A percentile compares a stretch with the other conserved stretches of the same genome.
These are phyloP conservation scores for Myrmecobius fasciatus DNA, from an alignment of 2,113 vertebrate species.

Conservation along the genomic window DNA sequence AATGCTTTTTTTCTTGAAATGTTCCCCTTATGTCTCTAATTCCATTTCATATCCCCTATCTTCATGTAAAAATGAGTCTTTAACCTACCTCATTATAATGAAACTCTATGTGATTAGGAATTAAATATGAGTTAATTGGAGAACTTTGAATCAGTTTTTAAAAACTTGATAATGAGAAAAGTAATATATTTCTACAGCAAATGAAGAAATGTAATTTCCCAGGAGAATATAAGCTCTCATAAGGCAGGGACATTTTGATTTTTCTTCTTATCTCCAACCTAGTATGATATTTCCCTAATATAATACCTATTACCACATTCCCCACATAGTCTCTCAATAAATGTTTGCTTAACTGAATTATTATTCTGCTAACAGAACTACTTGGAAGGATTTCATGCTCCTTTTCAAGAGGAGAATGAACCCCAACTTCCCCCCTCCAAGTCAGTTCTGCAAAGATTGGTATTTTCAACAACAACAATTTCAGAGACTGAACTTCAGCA, in stretches of 20 bases:
- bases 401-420: not conserved
- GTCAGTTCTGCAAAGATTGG: not conserved
- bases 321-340: no score
- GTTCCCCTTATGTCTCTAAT: not conserved
- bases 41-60: slow-evolving; percentile 16
- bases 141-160: slow-evolving; percentile 26
- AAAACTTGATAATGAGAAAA: slow-evolving; percentile 3
- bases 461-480: no score
- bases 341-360: no score
- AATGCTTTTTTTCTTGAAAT: slow-evolving; percentile 9
- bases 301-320: no score
- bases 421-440: no score
- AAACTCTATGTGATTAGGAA: slow-evolving; percentile 42
- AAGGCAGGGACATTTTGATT: no score
- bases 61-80: slow-evolving; percentile 22
- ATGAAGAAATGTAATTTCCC: slow-evolving; percentile 5
- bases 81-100: not conserved
- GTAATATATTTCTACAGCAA: slow-evolving; percentile 13
- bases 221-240: no score
- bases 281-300: no score
- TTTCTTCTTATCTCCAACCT: no score
- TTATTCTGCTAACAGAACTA: no score
- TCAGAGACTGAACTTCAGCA: no score
- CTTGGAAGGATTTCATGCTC: no score
- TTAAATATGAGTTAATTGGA: slow-evolving; percentile 41